phyloP scores from a whole-genome alignment of 2,797 vertebrate species.

The Xyrichtys novacula region DNA sequence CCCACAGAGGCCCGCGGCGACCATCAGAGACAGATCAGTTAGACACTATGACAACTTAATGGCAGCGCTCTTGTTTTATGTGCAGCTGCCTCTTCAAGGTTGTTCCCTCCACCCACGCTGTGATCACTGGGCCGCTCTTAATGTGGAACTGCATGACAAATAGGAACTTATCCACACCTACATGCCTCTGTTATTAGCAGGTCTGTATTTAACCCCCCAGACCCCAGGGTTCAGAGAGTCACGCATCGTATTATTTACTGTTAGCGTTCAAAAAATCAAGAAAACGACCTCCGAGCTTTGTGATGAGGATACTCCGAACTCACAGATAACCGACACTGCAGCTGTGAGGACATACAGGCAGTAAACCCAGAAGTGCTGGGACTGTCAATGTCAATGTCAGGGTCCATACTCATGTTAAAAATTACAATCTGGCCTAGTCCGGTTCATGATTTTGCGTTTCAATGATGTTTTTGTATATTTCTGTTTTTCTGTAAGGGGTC shows the following conservation, averaged over 20 bases:
- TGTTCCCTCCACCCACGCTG: constrained; percentile 42
- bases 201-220: constrained; percentile 7
- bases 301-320: neutral
- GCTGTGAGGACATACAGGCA: no score
- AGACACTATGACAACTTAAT: constrained; percentile 68
- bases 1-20: constrained; percentile 42
- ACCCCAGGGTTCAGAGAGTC: neutral
- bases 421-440: no score
- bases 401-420: no score
- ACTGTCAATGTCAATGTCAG: no score
- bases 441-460: no score
- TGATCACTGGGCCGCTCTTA: constrained; percentile 14
- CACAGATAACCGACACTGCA: no score
- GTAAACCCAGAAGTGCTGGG: no score
- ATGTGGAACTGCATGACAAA: constrained; percentile 47
- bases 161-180: constrained; percentile 22
- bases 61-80: constrained; percentile 62
- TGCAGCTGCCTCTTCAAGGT: constrained; percentile 58
- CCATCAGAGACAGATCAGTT: constrained; percentile 62
- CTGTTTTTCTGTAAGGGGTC: no score
- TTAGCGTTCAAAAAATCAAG: neutral
- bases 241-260: neutral
- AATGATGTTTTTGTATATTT: no score
- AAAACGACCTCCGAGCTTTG: neutral
- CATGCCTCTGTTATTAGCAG: constrained; percentile 34